Base-by-base conservation (phyloP, 1,140 invertebrate species). In the Penaeus chinensis region DNA sequence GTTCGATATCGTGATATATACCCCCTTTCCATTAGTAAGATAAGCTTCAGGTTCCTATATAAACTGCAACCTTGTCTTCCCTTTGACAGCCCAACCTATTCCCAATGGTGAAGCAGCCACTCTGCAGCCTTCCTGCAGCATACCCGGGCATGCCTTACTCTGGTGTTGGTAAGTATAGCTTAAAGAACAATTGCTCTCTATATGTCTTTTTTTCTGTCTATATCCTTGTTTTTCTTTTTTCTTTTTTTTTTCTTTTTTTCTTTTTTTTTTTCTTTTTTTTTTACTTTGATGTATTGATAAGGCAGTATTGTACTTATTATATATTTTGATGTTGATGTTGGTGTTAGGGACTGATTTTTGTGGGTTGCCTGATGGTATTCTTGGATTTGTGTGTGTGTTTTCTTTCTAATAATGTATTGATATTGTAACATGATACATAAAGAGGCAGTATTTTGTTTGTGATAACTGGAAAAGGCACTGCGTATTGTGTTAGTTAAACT, bases 101-200 rank as follows among this genome's bases (percentile, higher is more conserved):
- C 95, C 96, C 90, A 98, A 97, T 93, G 97, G 97, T 90, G 97
- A 98, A 90, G 95, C 96, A 87, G 85, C 88, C 61, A 90, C 91
- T 22, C 94, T 97, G 87, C 96, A 96, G 92, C 96, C 96, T 93
- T 91, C 92, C 22, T n/a, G 95, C 95, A 91, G 95, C 95, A 90
- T 98, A 97, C 93, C 94, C 96, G 89, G 95, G 96, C 91, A 96
- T 98, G 94, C 95, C 96, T 88, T 98, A 97, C 93, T 95, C 96
- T 89, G 96, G 96, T 93, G 97, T 97, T 93, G 96, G 96, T 97
- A 94, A 91, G 91, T 91, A 79, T 47, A n/a, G 19, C 22, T 27
- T 0, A 54, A 54, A 54, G 54, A 54, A 20, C 27, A 22, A 8
- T 24, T 32, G 24, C 1, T 74, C 7, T 74, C 18, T 24, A n/a